phyloP scores from a whole-genome alignment of 2,888 invertebrate genomes.

The Oscheius sp. region DNA sequence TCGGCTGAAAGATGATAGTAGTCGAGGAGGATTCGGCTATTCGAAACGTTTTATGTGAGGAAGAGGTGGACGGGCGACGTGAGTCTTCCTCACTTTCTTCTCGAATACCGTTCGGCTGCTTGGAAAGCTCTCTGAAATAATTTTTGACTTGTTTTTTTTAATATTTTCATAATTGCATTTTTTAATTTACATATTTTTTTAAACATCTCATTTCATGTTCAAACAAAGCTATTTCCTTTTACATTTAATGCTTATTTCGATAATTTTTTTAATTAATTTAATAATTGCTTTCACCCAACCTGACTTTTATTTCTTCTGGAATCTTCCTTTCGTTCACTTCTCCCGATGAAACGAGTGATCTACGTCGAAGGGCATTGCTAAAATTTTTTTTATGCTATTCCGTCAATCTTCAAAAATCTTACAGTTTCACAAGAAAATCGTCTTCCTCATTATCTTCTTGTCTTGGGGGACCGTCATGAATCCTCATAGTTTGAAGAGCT shows the following conservation, averaged over 20 bases:
- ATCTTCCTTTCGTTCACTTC: not conserved
- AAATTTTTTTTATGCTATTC: not conserved
- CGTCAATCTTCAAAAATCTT: not conserved
- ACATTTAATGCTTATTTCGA: no score
- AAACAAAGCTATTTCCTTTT: no score
- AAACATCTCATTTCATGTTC: no score
- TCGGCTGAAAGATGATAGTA: not conserved
- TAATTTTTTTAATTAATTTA: no score
- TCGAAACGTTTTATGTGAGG: constrained; percentile 10
- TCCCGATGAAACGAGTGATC: not conserved
- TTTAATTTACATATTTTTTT: no score
- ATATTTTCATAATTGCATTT: no score
- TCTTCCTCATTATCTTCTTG: not conserved
- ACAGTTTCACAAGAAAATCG: constrained; percentile 23
- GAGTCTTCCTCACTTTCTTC: constrained; percentile 24
- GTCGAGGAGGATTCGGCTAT: constrained; percentile 9
- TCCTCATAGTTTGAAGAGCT: not conserved
- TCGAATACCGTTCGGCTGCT: constrained; percentile 7
- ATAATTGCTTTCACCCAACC: no score
- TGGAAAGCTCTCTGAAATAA: not conserved
- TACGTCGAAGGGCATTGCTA: not conserved
- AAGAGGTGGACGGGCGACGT: constrained; percentile 2
- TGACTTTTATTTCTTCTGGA: not conserved
- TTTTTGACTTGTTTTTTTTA: no score
- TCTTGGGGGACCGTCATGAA: not conserved